phyloP scores from a whole-genome alignment of 1,140 invertebrate species.

The Dinothrombium tinctorium region DNA sequence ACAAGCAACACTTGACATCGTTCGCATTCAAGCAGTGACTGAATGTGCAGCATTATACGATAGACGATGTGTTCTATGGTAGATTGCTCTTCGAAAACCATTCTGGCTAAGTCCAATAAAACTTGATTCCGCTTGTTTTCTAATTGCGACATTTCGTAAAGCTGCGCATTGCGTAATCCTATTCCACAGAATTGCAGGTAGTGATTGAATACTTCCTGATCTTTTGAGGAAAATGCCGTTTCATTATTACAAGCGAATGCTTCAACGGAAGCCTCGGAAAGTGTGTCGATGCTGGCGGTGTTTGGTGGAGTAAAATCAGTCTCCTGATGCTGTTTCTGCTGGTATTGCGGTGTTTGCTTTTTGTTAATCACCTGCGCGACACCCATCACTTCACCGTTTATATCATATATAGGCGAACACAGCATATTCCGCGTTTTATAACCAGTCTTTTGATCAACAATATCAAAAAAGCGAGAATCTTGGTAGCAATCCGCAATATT shows the following conservation, averaged over 20 bases:
- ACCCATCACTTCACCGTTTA: conserved; percentile 74
- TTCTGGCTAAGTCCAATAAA: conserved; percentile 66
- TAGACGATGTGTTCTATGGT: conserved; percentile 85
- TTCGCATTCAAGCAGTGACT: conserved; percentile 77
- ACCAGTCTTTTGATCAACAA: conserved; percentile 72
- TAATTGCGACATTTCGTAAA: conserved; percentile 75
- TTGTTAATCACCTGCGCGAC: conserved; percentile 94
- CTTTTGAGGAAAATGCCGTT: conserved; percentile 44
- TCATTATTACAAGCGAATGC: not conserved
- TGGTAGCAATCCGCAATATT: conserved; percentile 87
- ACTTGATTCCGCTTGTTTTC: conserved; percentile 90
- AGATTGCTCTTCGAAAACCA: conserved; percentile 91
- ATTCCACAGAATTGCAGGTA: conserved; percentile 92
- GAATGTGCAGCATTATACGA: conserved; percentile 76
- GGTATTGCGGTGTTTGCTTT: conserved; percentile 29
- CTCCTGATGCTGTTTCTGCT: not conserved
- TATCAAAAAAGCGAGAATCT: conserved; percentile 72
- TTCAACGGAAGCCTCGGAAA: not conserved
- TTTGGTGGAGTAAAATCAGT: not conserved
- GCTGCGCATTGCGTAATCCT: conserved; percentile 70
- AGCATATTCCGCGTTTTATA: conserved; percentile 74
- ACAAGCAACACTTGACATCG: conserved; percentile 65
- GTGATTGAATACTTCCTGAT: conserved; percentile 71
- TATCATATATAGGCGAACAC: conserved; percentile 89
- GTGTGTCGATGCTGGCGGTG: not conserved